Conservation (phyloP, 2,888 invertebrate species). For the Geotrupes spiniger region DNA sequence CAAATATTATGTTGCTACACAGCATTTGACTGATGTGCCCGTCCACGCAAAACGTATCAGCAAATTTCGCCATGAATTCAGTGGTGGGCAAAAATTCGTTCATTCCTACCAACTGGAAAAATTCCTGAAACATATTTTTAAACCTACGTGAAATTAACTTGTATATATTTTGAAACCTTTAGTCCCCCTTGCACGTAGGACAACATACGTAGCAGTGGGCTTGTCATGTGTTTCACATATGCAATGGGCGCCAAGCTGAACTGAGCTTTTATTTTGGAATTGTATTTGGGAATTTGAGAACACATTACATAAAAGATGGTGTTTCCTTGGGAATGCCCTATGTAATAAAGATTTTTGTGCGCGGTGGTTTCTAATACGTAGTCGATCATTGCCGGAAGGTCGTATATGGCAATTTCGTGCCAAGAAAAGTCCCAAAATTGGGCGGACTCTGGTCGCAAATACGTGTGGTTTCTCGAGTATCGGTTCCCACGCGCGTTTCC, state of each 20-base stretch:
- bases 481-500: conserved; percentile 62
- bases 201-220: conserved; percentile 41
- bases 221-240: conserved; percentile 51
- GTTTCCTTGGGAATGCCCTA: conserved; percentile 63
- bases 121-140: conserved; percentile 2
- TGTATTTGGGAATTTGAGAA: conserved; percentile 54
- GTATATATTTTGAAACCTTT: conserved; percentile 2
- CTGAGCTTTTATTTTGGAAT: conserved; percentile 54
- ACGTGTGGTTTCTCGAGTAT: conserved; percentile 54
- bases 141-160: background rate
- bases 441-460: conserved; percentile 24
- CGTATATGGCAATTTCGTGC: conserved; percentile 74
- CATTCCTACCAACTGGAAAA: conserved; percentile 13
- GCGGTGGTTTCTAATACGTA: conserved; percentile 59
- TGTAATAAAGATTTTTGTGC: conserved; percentile 53
- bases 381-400: conserved; percentile 77
- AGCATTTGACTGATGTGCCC: conserved; percentile 52
- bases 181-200: conserved; percentile 9
- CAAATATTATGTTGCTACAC: conserved; percentile 43
- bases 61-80: conserved; percentile 53
- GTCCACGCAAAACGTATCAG: conserved; percentile 56
- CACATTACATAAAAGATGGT: conserved; percentile 57
- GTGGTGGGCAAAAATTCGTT: conserved; percentile 62
- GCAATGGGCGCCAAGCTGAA: conserved; percentile 60
- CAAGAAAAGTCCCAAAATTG: conserved; percentile 55